Conservation (phyloP, 2,797 vertebrate species). For the Chrosomus eos region DNA sequence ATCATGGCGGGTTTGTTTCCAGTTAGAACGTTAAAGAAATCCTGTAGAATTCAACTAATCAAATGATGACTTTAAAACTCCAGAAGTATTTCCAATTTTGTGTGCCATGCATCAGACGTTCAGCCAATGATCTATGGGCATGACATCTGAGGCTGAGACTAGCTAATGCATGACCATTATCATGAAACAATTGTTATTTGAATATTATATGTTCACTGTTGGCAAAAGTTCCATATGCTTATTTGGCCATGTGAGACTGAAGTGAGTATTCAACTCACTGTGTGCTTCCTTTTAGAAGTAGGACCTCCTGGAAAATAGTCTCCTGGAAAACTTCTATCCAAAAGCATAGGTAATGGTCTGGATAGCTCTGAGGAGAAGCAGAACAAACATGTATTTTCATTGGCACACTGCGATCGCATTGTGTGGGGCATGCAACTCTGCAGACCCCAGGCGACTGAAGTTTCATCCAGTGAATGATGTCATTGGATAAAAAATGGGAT, state of each 20-base stretch:
- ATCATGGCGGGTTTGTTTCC: background rate
- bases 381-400: slow-evolving; percentile 42
- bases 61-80: background rate
- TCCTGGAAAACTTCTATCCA: slow-evolving; percentile 35
- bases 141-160: background rate
- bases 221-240: background rate
- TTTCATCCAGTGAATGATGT: slow-evolving; percentile 26
- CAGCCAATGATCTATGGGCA: background rate
- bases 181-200: background rate
- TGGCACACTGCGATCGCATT: slow-evolving; percentile 34
- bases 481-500: slow-evolving; percentile 26
- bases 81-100: background rate
- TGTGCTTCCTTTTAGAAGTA: slow-evolving; percentile 60
- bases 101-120: background rate
- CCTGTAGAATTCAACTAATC: background rate
- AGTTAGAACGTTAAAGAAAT: background rate
- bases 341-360: slow-evolving; percentile 28
- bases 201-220: background rate
- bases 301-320: slow-evolving; percentile 21
- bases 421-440: slow-evolving; percentile 37
- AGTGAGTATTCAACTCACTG: slow-evolving; percentile 49
- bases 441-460: slow-evolving; percentile 18
- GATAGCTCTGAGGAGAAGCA: slow-evolving; percentile 42
- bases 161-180: background rate
- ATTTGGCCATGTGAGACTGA: background rate